These are phyloP conservation scores for Caradrina clavipalpis DNA, from an alignment of 2,888 invertebrate genomes.

Conservation along the genomic window DNA sequence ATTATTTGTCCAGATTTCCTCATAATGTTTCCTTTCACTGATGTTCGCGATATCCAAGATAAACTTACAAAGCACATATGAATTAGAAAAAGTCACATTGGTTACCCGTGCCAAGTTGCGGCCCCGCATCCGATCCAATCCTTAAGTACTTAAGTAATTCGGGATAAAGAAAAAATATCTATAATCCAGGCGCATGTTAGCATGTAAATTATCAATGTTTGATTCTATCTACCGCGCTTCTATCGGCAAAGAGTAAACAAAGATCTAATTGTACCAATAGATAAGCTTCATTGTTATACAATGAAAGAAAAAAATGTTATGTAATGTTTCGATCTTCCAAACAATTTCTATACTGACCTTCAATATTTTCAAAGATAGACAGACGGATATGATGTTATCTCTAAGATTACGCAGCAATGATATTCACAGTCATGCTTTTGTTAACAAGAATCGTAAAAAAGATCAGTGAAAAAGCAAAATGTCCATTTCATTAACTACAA, in stretches of 20 bases:
- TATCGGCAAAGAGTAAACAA: conserved; percentile 43
- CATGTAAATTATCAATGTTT: conserved; percentile 28
- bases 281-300: conserved; percentile 44
- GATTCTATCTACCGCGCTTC: conserved; percentile 34
- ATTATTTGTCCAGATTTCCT: too few relatives aligned
- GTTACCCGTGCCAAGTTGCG: too few relatives aligned
- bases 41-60: too few relatives aligned
- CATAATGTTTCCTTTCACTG: too few relatives aligned
- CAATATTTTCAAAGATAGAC: conserved; percentile 43
- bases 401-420: conserved; percentile 49
- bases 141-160: neutral
- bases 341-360: conserved; percentile 49
- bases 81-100: too few relatives aligned
- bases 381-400: conserved; percentile 53
- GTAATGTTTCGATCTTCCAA: conserved; percentile 43
- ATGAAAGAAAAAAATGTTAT: conserved; percentile 40
- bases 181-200: neutral
- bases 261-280: conserved; percentile 48
- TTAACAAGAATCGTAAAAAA: conserved; percentile 28
- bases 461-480: conserved; percentile 34
- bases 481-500: conserved; percentile 51
- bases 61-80: too few relatives aligned
- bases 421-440: conserved; percentile 49
- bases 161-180: neutral
- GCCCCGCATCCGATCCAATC: too few relatives aligned